Evolutionary conservation across 2,113 vertebrate genomes (phyloP).

Genomic region (Austrofundulus limnaeus): DNA sequence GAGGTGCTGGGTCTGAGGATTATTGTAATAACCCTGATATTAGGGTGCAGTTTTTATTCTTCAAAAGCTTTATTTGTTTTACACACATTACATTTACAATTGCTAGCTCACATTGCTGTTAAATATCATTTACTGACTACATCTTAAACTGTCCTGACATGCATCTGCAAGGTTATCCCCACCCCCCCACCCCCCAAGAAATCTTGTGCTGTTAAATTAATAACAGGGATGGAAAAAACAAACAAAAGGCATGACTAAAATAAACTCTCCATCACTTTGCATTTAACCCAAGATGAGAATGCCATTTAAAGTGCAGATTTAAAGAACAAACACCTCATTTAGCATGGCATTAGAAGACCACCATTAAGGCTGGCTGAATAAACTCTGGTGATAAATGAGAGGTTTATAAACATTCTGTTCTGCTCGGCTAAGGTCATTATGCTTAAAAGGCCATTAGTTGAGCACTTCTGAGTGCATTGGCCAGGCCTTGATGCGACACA

Average conservation of each 20-base stretch:
- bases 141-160: background rate
- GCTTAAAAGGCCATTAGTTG: conserved; percentile 65
- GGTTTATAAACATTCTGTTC: conserved; percentile 61
- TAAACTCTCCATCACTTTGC: conserved; percentile 26
- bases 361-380: conserved; percentile 54
- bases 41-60: too few relatives aligned
- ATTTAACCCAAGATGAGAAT: conserved; percentile 31
- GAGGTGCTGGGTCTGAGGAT: background rate
- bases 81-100: background rate
- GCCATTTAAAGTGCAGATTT: conserved; percentile 44
- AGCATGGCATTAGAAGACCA: conserved; percentile 40
- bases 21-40: background rate
- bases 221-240: conserved; percentile 23
- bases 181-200: background rate
- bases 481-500: conserved; percentile 27
- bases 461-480: conserved; percentile 38
- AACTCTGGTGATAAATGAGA: conserved; percentile 51
- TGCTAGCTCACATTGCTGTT: background rate
- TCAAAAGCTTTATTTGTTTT: background rate
- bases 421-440: conserved; percentile 58
- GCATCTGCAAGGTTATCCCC: conserved; percentile 12
- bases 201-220: conserved; percentile 30
- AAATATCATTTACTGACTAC: background rate
- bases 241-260: conserved; percentile 28
- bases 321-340: conserved; percentile 59